Conservation (phyloP, 64 coral and sea anemone genomes). For the Montipora cactus region DNA sequence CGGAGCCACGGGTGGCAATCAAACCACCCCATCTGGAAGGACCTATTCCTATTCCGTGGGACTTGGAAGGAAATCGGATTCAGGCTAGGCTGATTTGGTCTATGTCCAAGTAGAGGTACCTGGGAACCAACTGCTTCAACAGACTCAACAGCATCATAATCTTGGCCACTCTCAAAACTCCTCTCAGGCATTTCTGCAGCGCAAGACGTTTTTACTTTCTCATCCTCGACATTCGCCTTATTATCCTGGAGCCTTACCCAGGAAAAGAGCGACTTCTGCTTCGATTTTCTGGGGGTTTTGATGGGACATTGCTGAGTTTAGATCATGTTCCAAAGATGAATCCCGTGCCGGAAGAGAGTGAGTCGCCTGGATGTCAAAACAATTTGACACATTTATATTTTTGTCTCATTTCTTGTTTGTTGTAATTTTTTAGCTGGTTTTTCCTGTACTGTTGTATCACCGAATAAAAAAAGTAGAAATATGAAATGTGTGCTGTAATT, state of each 20-base stretch:
- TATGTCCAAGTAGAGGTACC: not conserved
- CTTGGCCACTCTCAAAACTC: conserved; percentile 4
- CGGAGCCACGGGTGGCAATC: too few species aligned
- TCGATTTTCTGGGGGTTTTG: conserved; percentile 59
- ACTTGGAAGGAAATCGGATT: conserved; percentile 37
- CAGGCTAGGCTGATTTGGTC: conserved; percentile 45
- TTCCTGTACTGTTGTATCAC: too few species aligned
- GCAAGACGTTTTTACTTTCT: not conserved
- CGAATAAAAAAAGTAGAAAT: too few species aligned
- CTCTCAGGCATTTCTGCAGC: too few species aligned
- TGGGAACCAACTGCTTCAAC: conserved; percentile 29
- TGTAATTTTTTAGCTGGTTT: too few species aligned
- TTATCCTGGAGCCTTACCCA: conserved; percentile 54
- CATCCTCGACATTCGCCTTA: conserved; percentile 10
- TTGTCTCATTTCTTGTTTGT: too few species aligned
- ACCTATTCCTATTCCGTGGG: conserved; percentile 43
- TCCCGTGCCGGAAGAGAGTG: too few species aligned
- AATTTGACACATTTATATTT: too few species aligned
- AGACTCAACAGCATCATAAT: conserved; percentile 32
- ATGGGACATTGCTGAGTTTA: conserved; percentile 56
- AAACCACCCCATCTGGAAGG: not conserved
- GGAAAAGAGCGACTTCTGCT: conserved; percentile 69
- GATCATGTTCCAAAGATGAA: not conserved
- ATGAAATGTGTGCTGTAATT: too few species aligned
- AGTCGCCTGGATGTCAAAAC: too few species aligned